Evolutionary conservation across 2,797 vertebrate species (phyloP).

Genomic region (Scolopax rusticola): DNA sequence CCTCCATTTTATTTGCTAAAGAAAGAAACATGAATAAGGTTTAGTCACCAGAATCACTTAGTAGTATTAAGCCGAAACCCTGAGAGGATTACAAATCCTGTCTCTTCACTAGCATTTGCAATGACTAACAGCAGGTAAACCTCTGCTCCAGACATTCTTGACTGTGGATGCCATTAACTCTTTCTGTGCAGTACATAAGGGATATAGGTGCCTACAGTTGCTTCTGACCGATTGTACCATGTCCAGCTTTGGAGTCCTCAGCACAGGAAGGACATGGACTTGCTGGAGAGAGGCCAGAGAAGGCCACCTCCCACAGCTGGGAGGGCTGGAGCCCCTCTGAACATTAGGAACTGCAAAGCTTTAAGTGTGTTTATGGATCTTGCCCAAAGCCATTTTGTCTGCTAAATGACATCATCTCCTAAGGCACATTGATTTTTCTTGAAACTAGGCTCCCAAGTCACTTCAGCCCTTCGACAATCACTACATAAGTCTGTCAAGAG

Average conservation of each 20-base stretch:
- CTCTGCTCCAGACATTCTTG: not conserved
- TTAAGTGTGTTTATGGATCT: not conserved
- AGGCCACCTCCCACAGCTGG: too few relatives aligned
- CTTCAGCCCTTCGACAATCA: not conserved
- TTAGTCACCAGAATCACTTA: not conserved
- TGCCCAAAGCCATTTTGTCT: not conserved
- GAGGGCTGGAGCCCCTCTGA: not conserved
- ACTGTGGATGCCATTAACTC: not conserved
- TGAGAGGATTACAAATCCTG: not conserved
- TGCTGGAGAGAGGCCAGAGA: not conserved
- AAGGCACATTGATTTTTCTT: slow-evolving; percentile 17
- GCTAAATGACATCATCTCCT: not conserved
- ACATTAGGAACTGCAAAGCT: not conserved
- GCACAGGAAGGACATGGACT: not conserved
- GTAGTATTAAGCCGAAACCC: not conserved
- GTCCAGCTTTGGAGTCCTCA: not conserved
- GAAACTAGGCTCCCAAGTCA: not conserved
- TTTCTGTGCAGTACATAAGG: not conserved
- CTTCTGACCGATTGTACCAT: not conserved
- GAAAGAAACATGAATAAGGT: not conserved
- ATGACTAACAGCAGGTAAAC: not conserved
- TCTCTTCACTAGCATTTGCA: not conserved
- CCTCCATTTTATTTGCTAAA: not conserved
- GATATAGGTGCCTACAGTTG: not conserved
- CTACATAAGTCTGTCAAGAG: not conserved